Conservation (phyloP, 1,140 invertebrate species). For the Cydia strobilella region DNA sequence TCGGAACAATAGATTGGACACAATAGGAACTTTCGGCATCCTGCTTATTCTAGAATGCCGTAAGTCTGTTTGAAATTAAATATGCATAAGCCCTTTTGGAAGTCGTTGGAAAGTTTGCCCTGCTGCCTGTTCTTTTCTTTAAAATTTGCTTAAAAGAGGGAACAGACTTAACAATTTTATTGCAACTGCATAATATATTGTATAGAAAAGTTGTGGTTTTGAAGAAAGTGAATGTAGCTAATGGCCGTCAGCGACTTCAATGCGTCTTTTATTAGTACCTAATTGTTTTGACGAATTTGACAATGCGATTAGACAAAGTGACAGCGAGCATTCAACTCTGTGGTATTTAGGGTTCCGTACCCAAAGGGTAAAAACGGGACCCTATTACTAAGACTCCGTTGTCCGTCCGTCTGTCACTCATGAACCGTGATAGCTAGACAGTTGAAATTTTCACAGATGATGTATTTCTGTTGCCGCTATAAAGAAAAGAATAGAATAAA, state of each 20-base stretch:
- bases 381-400: no score
- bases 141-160: slow-evolving; percentile 9
- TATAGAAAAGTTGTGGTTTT: background rate
- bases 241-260: background rate
- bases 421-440: no score
- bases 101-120: background rate
- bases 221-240: background rate
- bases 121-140: slow-evolving; percentile 1
- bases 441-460: no score
- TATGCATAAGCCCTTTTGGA: background rate
- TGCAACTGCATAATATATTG: slow-evolving; percentile 6
- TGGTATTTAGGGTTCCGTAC: no score
- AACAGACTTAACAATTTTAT: background rate
- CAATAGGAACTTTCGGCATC: slow-evolving; percentile 13
- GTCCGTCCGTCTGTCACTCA: no score
- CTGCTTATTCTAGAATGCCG: background rate
- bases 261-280: background rate
- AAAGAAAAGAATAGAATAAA: no score
- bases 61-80: background rate
- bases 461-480: no score
- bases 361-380: no score
- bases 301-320: no score
- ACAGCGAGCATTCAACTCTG: no score
- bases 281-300: no score
- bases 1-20: slow-evolving; percentile 10